phyloP scores from a whole-genome alignment of 1,140 invertebrate species.

The Drosophila repletoides region DNA sequence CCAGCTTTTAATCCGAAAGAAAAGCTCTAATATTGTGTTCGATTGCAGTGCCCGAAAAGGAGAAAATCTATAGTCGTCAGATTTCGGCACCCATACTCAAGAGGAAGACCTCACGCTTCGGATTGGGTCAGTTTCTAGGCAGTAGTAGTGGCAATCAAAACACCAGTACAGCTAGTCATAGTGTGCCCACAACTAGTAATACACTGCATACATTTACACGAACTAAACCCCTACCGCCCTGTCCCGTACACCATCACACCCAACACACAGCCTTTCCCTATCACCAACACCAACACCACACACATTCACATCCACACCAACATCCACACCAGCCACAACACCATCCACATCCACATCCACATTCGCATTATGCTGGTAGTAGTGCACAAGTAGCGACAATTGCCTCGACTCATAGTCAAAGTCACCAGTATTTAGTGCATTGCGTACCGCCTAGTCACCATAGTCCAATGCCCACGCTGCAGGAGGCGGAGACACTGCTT shows the following conservation, averaged over 20 bases:
- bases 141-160: constrained; percentile 78
- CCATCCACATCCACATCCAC: constrained; percentile 35
- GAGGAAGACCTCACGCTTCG: constrained; percentile 95
- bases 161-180: constrained; percentile 73
- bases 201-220: constrained; percentile 56
- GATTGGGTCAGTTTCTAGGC: constrained; percentile 92
- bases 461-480: constrained; percentile 79
- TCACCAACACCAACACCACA: constrained; percentile 46
- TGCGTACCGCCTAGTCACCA: constrained; percentile 79
- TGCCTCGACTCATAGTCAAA: constrained; percentile 79
- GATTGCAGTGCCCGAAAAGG: constrained; percentile 87
- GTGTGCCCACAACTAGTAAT: constrained; percentile 55
- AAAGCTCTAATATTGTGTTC: neutral
- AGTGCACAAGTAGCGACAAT: constrained; percentile 78
- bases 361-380: constrained; percentile 56
- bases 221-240: constrained; percentile 50
- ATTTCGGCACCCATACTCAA: constrained; percentile 94
- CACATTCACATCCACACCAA: constrained; percentile 30
- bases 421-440: constrained; percentile 82
- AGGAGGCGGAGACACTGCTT: constrained; percentile 66
- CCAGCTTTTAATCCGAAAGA: neutral
- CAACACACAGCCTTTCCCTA: constrained; percentile 59
- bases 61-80: constrained; percentile 94
- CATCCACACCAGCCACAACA: constrained; percentile 12
- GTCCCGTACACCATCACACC: constrained; percentile 69